Evolutionary conservation across 1,140 invertebrate genomes (phyloP).

Genomic region (Lucilia sericata): DNA sequence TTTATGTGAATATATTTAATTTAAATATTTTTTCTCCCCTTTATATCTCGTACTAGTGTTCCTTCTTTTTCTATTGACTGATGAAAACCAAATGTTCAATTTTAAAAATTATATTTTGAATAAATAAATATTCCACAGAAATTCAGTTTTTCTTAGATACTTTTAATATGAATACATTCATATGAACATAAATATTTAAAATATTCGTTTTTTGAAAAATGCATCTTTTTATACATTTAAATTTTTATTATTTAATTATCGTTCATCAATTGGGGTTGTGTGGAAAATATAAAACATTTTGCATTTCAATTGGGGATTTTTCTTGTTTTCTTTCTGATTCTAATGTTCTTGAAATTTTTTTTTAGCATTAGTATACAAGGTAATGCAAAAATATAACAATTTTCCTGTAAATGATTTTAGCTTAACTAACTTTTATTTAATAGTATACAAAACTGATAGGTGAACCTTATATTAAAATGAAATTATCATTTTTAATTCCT

Average conservation of each 20-base stretch:
- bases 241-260: conserved; percentile 5
- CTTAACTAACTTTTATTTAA: too few relatives aligned
- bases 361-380: too few relatives aligned
- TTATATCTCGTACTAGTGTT: not conserved
- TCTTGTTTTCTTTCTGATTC: not conserved
- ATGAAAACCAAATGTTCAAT: conserved; percentile 16
- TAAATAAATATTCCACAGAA: not conserved
- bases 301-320: not conserved
- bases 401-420: too few relatives aligned
- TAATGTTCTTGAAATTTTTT: too few relatives aligned
- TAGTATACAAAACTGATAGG: too few relatives aligned
- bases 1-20: not conserved
- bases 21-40: not conserved
- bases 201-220: too few relatives aligned
- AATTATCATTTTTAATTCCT: too few relatives aligned
- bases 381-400: too few relatives aligned
- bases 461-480: too few relatives aligned
- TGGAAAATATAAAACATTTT: conserved; percentile 2
- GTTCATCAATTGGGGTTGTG: not conserved
- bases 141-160: not conserved
- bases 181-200: too few relatives aligned
- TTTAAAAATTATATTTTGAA: conserved; percentile 13
- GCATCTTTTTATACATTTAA: not conserved
- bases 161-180: too few relatives aligned
- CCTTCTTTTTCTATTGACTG: not conserved